Evolutionary conservation across 30 jellyfish, hydroid and myxozoan species (phyloP).

Genomic region (Sanderia malayensis): DNA sequence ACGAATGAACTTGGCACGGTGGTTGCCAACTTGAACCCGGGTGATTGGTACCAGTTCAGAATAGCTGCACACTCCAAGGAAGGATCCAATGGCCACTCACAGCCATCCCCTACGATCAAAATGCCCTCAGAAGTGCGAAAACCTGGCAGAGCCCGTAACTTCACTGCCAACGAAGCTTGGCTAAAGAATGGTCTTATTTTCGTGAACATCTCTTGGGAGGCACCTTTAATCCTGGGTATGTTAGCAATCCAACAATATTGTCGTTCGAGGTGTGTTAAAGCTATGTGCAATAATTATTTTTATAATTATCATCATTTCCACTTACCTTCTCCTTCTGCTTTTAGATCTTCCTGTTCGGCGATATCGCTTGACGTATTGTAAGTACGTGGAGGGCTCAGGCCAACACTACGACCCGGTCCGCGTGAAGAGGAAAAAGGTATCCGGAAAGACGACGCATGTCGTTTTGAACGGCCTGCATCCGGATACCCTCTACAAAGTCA

Average conservation of each 20-base stretch:
- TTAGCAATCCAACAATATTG: background rate
- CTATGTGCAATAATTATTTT: background rate
- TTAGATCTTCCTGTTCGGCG: constrained; percentile 48
- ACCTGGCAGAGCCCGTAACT: constrained; percentile 58
- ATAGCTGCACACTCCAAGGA: constrained; percentile 37
- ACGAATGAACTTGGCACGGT: background rate
- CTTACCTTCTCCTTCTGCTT: background rate
- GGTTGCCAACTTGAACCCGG: constrained; percentile 28
- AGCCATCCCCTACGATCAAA: constrained; percentile 16
- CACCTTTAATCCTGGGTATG: constrained; percentile 51
- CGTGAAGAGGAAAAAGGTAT: constrained; percentile 15
- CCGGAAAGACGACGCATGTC: constrained; percentile 24
- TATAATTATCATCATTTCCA: too few relatives aligned
- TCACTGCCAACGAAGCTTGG: constrained; percentile 43
- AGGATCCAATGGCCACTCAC: constrained; percentile 55
- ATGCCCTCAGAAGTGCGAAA: constrained; percentile 23
- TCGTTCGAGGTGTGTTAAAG: background rate
- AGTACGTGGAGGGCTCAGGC: constrained; percentile 49
- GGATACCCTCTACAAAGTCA: constrained; percentile 25
- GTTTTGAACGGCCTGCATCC: constrained; percentile 22
- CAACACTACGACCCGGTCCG: constrained; percentile 42
- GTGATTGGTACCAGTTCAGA: constrained; percentile 64
- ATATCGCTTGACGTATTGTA: constrained; percentile 17
- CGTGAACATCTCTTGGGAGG: constrained; percentile 51
- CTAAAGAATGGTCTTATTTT: constrained; percentile 14